phyloP scores from a whole-genome alignment of 30 jellyfish, hydroid and myxozoan genomes.

The Chironex yamaguchii region DNA sequence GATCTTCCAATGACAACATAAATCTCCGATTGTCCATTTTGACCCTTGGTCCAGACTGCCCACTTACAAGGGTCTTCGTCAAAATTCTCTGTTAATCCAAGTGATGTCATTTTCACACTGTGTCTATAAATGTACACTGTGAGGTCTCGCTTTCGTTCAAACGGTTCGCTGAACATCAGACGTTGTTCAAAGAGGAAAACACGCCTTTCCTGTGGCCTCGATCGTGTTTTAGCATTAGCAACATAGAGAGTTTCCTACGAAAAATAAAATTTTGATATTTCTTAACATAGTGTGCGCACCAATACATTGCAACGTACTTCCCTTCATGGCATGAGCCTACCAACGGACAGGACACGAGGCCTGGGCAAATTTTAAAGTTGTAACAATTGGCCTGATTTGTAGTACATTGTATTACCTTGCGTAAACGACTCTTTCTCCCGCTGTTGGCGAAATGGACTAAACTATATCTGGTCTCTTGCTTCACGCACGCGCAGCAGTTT shows the following conservation, averaged over 20 bases:
- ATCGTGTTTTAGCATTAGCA: constrained; percentile 82
- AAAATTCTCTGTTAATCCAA: constrained; percentile 82
- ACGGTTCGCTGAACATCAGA: constrained; percentile 89
- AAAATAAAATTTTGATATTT: background rate
- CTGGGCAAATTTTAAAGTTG: too few relatives aligned
- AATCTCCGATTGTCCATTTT: constrained; percentile 81
- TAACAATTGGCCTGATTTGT: too few relatives aligned
- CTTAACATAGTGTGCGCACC: too few relatives aligned
- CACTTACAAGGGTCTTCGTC: constrained; percentile 93
- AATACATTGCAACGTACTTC: too few relatives aligned
- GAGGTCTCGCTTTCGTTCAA: constrained; percentile 77
- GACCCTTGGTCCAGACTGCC: constrained; percentile 91
- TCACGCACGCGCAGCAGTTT: too few relatives aligned
- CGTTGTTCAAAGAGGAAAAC: constrained; percentile 90
- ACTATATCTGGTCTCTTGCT: too few relatives aligned
- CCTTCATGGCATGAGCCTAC: too few relatives aligned
- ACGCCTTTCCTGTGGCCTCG: constrained; percentile 81
- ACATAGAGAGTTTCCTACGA: constrained; percentile 81
- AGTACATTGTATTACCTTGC: too few relatives aligned
- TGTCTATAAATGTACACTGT: constrained; percentile 84
- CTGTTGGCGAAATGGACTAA: too few relatives aligned
- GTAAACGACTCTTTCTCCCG: too few relatives aligned
- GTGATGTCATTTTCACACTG: constrained; percentile 80
- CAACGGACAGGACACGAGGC: too few relatives aligned
- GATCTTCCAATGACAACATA: constrained; percentile 81